Evolutionary conservation across 37 sponge, comb jelly and placozoan genomes (phyloP), one percentile per base, ranked within the genome.

Genomic region (Agelas oroides): DNA sequence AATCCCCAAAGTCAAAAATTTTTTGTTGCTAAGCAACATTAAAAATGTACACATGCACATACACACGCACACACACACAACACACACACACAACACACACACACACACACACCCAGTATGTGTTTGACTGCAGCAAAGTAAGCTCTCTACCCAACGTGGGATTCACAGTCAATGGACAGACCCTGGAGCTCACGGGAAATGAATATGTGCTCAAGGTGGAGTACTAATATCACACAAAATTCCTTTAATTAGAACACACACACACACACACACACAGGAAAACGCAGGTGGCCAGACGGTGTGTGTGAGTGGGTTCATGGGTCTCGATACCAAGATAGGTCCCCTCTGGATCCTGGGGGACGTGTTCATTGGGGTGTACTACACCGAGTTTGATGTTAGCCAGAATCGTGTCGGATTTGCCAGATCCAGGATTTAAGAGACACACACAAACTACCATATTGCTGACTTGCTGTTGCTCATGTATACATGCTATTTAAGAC

Each of bases 261-360:
- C n/a, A n/a, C 55, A 56, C 57, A 77, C 46, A 46, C 35, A 68
- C 2, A 6, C 35, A 57, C 33, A 79, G 52, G 55, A 80, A n/a
- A 0, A 5, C 33, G 69, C 3, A 0, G 54, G 20, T 5, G 79
- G 77, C 8, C 70, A 67, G 59, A 69, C 38, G 0, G 15, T 82
- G 0, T 97, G 97, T 65, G 37, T 97, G 17, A 89, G 90, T 79
- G 99, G 99, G 12, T 96, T 98, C 73, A 70, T 59, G 17, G 99
- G 95, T 21, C 85, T 98, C 36, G 91, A 92, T 38, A 58, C 94
- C 14, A 93, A 94, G n/a, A 39, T 72, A 1, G 63, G 72, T 0
- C 59, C 68, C 11, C 72, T 82, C 0, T 98, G 99, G 99, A 98
- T 98, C 70, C 83, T 98, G 33, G 99, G 99, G 12, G 99, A 98